These are phyloP conservation scores for Gorilla gorilla DNA, from an alignment of 2,113 vertebrate genomes.

Conservation along the genomic window DNA sequence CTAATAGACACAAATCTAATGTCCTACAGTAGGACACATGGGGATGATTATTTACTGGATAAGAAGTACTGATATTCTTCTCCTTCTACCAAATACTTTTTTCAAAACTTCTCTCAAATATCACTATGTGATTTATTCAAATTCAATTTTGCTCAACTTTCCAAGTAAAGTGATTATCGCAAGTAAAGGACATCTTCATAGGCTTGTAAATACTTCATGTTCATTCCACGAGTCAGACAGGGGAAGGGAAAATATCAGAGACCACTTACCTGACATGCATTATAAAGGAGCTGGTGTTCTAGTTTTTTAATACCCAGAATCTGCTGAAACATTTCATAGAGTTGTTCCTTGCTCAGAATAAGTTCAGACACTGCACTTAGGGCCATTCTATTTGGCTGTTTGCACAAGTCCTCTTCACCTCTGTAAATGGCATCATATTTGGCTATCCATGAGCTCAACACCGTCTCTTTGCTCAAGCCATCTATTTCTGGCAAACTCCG, in stretches of 20 bases:
- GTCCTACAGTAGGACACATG: not conserved
- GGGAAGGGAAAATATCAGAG: not conserved
- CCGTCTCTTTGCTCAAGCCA: slow-evolving; percentile 98
- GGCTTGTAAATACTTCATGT: not conserved
- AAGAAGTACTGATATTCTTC: slow-evolving; percentile 1
- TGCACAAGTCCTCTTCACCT: slow-evolving; percentile 94
- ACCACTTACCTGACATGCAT: slow-evolving; percentile 94
- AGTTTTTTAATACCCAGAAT: slow-evolving; percentile 95
- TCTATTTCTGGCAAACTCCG: slow-evolving; percentile 97
- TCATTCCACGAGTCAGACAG: not conserved
- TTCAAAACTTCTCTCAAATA: slow-evolving; percentile 6
- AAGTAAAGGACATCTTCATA: not conserved
- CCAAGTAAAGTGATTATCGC: not conserved
- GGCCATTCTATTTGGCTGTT: slow-evolving; percentile 90
- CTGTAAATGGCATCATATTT: slow-evolving; percentile 96
- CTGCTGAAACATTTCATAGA: slow-evolving; percentile 99
- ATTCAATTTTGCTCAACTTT: slow-evolving; percentile 34
- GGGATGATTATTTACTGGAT: not conserved
- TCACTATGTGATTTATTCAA: slow-evolving; percentile 18
- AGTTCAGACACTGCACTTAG: slow-evolving; percentile 95
- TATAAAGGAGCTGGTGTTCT: slow-evolving; percentile 98
- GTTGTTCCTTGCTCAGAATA: slow-evolving; percentile 98
- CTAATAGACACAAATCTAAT: not conserved
- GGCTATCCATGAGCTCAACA: slow-evolving; percentile 97
- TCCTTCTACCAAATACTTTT: not conserved